These are phyloP conservation scores for Antigone vipio DNA, from an alignment of 2,113 vertebrate genomes.

Conservation along the genomic window DNA sequence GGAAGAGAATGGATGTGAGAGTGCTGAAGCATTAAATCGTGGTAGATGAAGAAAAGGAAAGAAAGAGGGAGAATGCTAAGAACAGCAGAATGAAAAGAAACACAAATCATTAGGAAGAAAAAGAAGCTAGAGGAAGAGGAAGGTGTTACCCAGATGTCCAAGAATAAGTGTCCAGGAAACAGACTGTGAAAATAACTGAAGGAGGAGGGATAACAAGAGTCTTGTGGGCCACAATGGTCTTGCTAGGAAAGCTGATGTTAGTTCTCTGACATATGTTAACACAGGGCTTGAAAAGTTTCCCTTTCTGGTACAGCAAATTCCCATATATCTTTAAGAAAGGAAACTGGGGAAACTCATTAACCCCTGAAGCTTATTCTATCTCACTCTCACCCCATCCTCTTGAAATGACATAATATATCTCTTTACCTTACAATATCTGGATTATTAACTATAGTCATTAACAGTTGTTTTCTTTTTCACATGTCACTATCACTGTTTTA, in stretches of 20 bases:
- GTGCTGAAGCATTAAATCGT: not conserved
- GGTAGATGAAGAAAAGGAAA: not conserved
- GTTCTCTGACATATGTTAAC: not conserved
- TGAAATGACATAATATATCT: not conserved
- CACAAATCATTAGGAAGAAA: not conserved
- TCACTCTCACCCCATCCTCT: not conserved
- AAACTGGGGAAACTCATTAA: not conserved
- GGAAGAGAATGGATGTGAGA: not conserved
- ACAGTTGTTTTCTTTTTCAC: not conserved
- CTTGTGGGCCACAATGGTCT: not conserved
- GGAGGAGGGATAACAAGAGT: not conserved
- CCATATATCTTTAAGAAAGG: not conserved
- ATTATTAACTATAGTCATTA: not conserved
- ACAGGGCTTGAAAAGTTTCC: not conserved
- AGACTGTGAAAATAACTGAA: not conserved
- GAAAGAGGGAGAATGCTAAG: not conserved
- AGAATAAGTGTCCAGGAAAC: not conserved
- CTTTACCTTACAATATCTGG: not conserved
- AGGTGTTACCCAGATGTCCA: not conserved
- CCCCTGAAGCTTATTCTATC: not conserved
- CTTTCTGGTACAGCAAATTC: not conserved
- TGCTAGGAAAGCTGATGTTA: not conserved
- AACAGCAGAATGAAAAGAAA: not conserved
- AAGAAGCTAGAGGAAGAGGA: not conserved
- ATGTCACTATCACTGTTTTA: not conserved